phyloP scores from a whole-genome alignment of 2,113 vertebrate species.

The Trogon surrucura region DNA sequence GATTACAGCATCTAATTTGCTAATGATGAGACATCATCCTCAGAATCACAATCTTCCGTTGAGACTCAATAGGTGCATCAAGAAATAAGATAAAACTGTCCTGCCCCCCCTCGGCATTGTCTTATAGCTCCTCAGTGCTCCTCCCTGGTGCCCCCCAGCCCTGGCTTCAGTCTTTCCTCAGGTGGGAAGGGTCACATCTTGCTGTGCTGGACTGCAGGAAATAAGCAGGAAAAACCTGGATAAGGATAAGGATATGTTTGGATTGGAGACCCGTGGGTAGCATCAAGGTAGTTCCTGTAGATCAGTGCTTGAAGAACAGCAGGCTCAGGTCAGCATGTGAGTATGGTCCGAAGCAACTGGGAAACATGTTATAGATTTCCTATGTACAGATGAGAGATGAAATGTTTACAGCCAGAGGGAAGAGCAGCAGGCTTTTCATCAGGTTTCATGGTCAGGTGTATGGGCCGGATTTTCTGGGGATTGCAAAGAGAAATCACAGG shows the following conservation, averaged over 20 bases:
- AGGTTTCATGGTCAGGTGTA: neutral
- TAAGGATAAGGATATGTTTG: neutral
- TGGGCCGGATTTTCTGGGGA: neutral
- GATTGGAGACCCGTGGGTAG: neutral
- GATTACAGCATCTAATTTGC: constrained; percentile 67
- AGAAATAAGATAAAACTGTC: constrained; percentile 18
- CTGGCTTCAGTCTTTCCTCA: neutral
- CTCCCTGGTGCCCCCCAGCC: neutral
- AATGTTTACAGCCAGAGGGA: neutral
- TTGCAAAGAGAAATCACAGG: neutral
- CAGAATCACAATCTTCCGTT: constrained; percentile 39
- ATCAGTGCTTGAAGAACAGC: neutral
- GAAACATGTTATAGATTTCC: neutral
- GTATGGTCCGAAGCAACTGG: neutral
- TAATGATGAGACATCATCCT: constrained; percentile 63
- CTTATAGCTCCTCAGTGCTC: neutral
- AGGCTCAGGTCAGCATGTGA: neutral
- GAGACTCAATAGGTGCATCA: neutral
- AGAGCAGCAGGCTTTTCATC: neutral
- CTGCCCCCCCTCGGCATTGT: neutral
- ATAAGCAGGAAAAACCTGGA: neutral
- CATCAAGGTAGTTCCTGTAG: neutral
- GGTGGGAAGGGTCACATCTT: neutral
- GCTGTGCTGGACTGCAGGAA: neutral
- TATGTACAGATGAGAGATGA: neutral